Conservation (phyloP, 2,888 invertebrate species). For the Microctonus hyperodae region DNA sequence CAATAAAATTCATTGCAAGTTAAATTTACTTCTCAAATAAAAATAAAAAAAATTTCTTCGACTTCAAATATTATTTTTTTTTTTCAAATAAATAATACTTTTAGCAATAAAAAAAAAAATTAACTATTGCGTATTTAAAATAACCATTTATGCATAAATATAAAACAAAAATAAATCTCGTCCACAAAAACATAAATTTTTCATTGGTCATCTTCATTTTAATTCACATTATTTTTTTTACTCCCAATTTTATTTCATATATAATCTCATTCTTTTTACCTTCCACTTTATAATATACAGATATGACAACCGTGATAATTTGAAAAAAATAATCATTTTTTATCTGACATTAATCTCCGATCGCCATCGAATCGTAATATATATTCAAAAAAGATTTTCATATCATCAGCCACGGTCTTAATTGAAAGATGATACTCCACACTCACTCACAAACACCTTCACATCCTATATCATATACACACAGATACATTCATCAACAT, state of each 20-base stretch:
- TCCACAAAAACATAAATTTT: not conserved
- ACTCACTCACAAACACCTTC: too few relatives aligned
- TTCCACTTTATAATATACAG: not conserved
- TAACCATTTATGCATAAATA: too few relatives aligned
- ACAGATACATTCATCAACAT: not conserved
- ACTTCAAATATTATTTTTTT: too few relatives aligned
- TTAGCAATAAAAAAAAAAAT: too few relatives aligned
- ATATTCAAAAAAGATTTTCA: not conserved
- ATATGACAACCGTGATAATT: not conserved
- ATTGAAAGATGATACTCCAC: constrained; percentile 24
- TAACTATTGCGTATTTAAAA: too few relatives aligned
- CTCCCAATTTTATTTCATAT: not conserved
- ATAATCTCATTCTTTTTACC: not conserved
- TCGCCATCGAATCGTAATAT: constrained; percentile 4
- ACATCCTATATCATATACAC: too few relatives aligned
- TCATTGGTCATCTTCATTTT: not conserved
- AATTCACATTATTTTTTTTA: too few relatives aligned
- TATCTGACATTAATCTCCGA: not conserved
- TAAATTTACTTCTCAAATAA: too few relatives aligned
- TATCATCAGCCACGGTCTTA: constrained; percentile 12
- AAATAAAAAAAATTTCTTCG: too few relatives aligned
- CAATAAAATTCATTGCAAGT: too few relatives aligned
- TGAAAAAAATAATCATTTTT: not conserved
- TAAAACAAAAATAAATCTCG: too few relatives aligned
- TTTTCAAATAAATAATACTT: too few relatives aligned